phyloP scores from a whole-genome alignment of 2,113 vertebrate genomes.

The Aix galericulata region DNA sequence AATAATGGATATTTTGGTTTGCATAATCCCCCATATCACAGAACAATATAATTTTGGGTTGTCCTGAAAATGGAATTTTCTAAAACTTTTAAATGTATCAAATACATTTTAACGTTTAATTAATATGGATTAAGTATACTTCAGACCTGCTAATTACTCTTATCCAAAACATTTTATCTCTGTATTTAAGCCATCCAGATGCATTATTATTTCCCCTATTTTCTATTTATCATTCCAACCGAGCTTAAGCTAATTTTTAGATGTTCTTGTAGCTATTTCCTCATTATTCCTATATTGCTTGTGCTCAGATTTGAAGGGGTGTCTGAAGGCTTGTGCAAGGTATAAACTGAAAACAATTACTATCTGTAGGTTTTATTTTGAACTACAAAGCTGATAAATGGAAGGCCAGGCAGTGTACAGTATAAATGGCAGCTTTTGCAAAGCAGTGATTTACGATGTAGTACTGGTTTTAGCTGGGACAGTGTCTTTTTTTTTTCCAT shows the following conservation, averaged over 20 bases:
- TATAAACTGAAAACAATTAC: background rate
- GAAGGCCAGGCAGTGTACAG: background rate
- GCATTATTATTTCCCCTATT: rapidly evolving
- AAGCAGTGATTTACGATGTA: background rate
- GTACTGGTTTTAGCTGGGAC: background rate
- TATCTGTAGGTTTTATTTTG: background rate
- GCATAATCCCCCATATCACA: background rate
- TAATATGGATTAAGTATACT: background rate
- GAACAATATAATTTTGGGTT: rapidly evolving
- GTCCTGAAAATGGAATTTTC: background rate
- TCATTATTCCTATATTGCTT: background rate
- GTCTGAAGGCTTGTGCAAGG: background rate
- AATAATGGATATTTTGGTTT: background rate
- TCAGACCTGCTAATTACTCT: background rate
- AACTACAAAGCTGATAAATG: background rate
- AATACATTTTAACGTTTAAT: background rate
- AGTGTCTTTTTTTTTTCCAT: background rate
- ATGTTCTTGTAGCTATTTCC: background rate
- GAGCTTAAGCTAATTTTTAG: background rate
- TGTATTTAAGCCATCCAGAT: background rate
- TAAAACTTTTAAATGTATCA: background rate
- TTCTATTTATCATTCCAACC: background rate
- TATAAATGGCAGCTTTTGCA: background rate
- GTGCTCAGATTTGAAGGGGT: no score
- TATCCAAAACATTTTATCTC: background rate